Base-by-base conservation (phyloP, 2,797 vertebrate genomes). In the Leptoclinus maculatus region DNA sequence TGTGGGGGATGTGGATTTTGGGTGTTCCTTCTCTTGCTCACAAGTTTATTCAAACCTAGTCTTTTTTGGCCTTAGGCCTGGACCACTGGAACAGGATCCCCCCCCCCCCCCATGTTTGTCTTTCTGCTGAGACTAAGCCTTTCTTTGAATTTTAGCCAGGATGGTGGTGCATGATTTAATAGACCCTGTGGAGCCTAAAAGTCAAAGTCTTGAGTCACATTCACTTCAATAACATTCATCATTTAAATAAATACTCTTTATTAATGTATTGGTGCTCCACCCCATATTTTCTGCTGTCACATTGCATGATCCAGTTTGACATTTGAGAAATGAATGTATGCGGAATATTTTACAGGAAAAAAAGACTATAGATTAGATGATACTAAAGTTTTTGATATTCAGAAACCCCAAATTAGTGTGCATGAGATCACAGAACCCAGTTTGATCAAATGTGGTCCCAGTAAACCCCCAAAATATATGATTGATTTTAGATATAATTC, bases 1-100 rank as follows among this genome's bases (percentile, higher is more conserved):
- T 76, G 34, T 83, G 79, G 63, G 51, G 72, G 59, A 75, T 83
- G 58, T 81, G 78, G 72, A 74, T 82, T 84, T 83, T 74, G 64
- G 78, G 75, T 32, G n/a, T 86, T 82, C 66, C 53, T 68, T 54
- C 16, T 83, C 54, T 66, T 14, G 25, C 57, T 73, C 58, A 45
- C 54, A 54, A 38, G 66, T 88, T 77, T 66, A 51, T 75, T 80
- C 41, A 74, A 51, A 77, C 53, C 25, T 5, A 54, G 53, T 79
- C 66, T 65, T 69, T 27, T 74, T 76, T 83, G 66, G 76, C 70
- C 34, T 62, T 70, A 72, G 67, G 59, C 77, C 64, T 67, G 38
- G 39, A 76, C 63, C 76, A 56, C 51, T 70, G 63, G 65, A 64
- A 64, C 57, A 47, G 9, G 34, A 71, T 70, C 54, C 70, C 49